phyloP scores from a whole-genome alignment of 2,113 vertebrate species.

The Climacteris rufus region DNA sequence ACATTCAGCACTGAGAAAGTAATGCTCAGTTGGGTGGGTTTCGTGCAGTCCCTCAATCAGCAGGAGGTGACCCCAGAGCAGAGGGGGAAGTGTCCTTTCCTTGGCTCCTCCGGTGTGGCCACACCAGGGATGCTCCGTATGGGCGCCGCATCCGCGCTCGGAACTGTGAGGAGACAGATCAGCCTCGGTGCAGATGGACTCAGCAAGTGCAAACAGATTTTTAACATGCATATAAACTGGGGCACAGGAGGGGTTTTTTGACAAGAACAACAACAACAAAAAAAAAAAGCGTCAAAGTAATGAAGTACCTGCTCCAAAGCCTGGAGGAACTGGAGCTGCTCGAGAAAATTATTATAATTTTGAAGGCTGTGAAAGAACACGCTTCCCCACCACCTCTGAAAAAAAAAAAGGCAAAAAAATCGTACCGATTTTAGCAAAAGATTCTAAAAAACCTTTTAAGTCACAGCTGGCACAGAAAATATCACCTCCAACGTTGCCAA shows the following conservation, averaged over 20 bases:
- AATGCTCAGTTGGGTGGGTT: neutral
- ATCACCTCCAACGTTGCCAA: neutral
- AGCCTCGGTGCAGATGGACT: conserved; percentile 5
- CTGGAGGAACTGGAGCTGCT: neutral
- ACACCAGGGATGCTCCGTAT: neutral
- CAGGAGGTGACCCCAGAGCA: neutral
- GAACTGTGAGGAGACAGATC: neutral
- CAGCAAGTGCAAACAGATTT: conserved; percentile 38
- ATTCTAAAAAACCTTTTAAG: neutral
- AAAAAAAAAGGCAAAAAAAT: neutral
- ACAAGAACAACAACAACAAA: neutral
- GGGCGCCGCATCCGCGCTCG: rapidly evolving
- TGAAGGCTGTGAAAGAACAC: neutral
- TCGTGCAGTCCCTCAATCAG: neutral
- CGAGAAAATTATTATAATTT: neutral
- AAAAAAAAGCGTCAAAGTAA: neutral
- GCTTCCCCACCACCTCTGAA: neutral
- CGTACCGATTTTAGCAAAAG: neutral
- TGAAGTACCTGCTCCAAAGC: neutral
- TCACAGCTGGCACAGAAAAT: neutral
- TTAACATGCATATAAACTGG: neutral
- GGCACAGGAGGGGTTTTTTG: conserved; percentile 2
- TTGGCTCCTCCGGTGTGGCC: neutral
- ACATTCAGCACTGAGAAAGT: neutral
- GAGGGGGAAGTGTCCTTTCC: neutral